Evolutionary conservation across 2,797 vertebrate species (phyloP).

Genomic region (Fratercula arctica): DNA sequence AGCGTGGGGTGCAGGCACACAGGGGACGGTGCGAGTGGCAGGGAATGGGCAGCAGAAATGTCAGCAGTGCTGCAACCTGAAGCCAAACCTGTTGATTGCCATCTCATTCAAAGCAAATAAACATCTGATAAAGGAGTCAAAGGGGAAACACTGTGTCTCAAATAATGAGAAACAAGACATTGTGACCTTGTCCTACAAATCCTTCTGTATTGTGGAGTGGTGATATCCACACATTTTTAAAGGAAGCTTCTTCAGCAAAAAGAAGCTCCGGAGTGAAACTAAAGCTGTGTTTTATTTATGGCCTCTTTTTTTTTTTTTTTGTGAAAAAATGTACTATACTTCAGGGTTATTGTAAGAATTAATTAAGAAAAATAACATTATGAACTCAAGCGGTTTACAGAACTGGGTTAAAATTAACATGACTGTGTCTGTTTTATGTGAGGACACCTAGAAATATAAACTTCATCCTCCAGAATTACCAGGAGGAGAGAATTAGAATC

Average conservation of each 20-base stretch:
- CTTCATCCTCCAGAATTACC: not conserved
- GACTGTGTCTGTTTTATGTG: not conserved
- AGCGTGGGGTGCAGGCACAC: not conserved
- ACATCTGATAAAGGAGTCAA: not conserved
- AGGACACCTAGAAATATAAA: not conserved
- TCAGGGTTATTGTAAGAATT: not conserved
- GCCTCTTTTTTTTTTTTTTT: no score
- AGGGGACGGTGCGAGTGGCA: fast-evolving
- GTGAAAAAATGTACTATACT: not conserved
- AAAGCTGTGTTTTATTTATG: not conserved
- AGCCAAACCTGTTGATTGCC: not conserved
- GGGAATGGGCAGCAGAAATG: not conserved
- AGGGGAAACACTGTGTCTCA: not conserved
- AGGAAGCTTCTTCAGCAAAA: not conserved
- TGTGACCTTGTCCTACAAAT: not conserved
- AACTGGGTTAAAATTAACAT: not conserved
- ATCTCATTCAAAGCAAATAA: not conserved
- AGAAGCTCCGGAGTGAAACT: not conserved
- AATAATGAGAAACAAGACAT: not conserved
- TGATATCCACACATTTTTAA: not conserved
- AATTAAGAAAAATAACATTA: not conserved
- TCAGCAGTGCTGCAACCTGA: not conserved
- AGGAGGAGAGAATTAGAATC: not conserved
- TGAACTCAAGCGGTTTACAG: not conserved
- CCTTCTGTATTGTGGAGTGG: not conserved